phyloP scores from a whole-genome alignment of 1,140 invertebrate species.

The Anthonomus grandis region DNA sequence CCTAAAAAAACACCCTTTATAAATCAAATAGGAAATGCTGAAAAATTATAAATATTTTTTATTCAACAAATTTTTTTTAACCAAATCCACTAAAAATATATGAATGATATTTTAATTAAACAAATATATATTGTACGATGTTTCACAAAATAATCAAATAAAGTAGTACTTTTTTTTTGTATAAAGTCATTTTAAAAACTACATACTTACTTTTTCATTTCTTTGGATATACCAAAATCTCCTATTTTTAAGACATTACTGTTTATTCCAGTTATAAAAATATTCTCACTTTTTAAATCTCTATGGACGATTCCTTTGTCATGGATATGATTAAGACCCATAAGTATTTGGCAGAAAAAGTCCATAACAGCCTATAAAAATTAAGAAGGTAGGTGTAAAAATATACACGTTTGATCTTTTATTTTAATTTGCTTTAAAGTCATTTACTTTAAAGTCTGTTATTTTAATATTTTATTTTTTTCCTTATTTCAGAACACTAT shows the following conservation, averaged over 20 bases:
- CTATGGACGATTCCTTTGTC: constrained; percentile 67
- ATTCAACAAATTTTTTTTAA: too few relatives aligned
- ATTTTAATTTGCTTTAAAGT: too few relatives aligned
- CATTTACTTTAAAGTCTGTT: too few relatives aligned
- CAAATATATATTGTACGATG: neutral
- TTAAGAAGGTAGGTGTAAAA: too few relatives aligned
- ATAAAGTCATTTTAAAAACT: neutral
- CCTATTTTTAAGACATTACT: constrained; percentile 67
- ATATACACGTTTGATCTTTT: too few relatives aligned
- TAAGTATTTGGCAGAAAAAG: constrained; percentile 60
- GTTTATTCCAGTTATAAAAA: constrained; percentile 61
- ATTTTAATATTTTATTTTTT: too few relatives aligned
- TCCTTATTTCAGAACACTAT: too few relatives aligned
- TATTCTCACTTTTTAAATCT: constrained; percentile 76
- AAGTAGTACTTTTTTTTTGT: neutral
- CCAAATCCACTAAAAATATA: neutral
- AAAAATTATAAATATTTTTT: too few relatives aligned
- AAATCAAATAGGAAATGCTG: too few relatives aligned
- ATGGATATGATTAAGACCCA: constrained; percentile 74
- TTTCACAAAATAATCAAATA: neutral
- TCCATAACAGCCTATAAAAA: constrained; percentile 52
- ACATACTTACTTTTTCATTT: constrained; percentile 50
- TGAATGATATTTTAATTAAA: neutral
- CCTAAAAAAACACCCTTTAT: too few relatives aligned
- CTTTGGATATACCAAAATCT: constrained; percentile 77